These are phyloP conservation scores for Pentalonia nigronervosa DNA, from an alignment of 1,140 invertebrate genomes.

Conservation along the genomic window DNA sequence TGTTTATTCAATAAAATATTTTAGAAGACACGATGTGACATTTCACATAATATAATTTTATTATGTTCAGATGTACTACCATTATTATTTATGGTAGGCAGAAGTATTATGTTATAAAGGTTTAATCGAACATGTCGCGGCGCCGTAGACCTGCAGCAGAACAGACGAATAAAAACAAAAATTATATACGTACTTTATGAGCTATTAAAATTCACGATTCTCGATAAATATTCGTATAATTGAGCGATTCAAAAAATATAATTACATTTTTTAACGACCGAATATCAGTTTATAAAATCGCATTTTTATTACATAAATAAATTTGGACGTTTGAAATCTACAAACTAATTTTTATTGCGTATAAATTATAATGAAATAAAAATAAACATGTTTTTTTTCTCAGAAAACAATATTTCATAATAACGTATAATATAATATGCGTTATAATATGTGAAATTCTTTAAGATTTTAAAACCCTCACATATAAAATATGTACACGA, in stretches of 20 bases:
- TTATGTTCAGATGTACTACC: neutral
- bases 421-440: neutral
- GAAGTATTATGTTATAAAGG: neutral
- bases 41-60: neutral
- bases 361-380: slow-evolving; percentile 29
- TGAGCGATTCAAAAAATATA: neutral
- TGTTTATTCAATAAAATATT: neutral
- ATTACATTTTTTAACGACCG: neutral
- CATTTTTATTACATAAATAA: neutral
- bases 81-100: neutral
- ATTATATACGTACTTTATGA: neutral
- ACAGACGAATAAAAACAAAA: neutral
- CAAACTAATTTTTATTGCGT: neutral
- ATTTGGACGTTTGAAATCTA: neutral
- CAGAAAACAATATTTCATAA: neutral
- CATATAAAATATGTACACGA: neutral
- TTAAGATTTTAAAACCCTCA: neutral
- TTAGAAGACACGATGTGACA: neutral
- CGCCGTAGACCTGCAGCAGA: neutral
- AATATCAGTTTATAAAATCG: neutral
- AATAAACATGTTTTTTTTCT: neutral
- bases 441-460: neutral
- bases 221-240: neutral
- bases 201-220: neutral
- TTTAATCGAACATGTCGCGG: neutral